Evolutionary conservation across 2,888 invertebrate genomes (phyloP).

Genomic region (Tetanocera ferruginea): DNA sequence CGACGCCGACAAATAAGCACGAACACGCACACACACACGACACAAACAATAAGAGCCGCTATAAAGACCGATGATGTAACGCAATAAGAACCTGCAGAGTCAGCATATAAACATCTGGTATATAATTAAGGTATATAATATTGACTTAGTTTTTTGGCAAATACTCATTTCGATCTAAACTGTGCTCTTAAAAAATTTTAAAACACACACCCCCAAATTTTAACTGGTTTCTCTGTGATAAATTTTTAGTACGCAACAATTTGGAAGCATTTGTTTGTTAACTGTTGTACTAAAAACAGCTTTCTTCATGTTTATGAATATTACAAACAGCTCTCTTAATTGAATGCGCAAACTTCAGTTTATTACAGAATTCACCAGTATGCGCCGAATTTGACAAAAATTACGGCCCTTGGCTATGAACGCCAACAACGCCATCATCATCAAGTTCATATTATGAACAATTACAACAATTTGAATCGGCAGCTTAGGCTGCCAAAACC

Average conservation of each 20-base stretch:
- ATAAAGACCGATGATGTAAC: neutral
- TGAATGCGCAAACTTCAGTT: neutral
- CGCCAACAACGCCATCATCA: constrained; percentile 25
- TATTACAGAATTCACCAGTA: neutral
- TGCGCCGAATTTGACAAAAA: constrained; percentile 29
- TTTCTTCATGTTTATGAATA: too few species aligned
- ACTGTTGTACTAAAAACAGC: too few species aligned
- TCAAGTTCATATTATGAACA: neutral
- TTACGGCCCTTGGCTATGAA: constrained; percentile 43
- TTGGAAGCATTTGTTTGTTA: too few species aligned
- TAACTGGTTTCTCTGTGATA: neutral
- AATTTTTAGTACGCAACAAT: too few species aligned
- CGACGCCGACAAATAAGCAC: constrained; percentile 1
- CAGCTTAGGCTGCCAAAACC: neutral
- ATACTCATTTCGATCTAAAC: neutral
- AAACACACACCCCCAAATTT: neutral
- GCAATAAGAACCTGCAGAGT: neutral
- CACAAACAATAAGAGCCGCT: constrained; percentile 7
- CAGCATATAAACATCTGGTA: constrained; percentile 1
- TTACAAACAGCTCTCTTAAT: neutral
- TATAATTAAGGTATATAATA: neutral
- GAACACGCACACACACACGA: neutral
- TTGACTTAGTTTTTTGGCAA: neutral
- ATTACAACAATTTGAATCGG: neutral
- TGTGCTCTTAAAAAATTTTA: neutral